Base-by-base conservation (phyloP, 2,888 invertebrate genomes). In the Germaria angustata region DNA sequence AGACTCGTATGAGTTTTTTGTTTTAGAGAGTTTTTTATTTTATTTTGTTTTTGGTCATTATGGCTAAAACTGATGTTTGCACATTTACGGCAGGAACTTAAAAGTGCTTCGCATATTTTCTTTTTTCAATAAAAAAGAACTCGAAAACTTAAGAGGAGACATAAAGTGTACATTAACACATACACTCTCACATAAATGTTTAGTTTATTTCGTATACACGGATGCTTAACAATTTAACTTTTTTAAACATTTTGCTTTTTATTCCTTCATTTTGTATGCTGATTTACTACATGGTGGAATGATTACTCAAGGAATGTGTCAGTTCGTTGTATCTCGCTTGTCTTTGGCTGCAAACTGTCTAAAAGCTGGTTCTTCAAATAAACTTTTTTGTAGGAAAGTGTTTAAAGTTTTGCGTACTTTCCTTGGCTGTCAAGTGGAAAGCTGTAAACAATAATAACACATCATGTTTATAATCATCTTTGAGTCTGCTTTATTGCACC, bases 1-100 rank as follows among this genome's bases (percentile, higher is more conserved):
- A 22, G 32, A 28, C 36, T 49, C 20, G 17, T 55, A 36, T 44
- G 53, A 78, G 20, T 63, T 15, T 15, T 46, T 79, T 59, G 46
- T 51, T 4, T 63, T 63, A 2, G n/a, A 32, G 11, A n/a, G 6
- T 59, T 39, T 55, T 53, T 28, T 49, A n/a, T 24, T 41, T 65
- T n/a, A n/a, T n/a, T n/a, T 41, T 39, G n/a, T 46, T 2, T 44
- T 36, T 66, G 46, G 72, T 72, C 72, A 49, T 68, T 68, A 73
- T 78, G 77, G 24, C 61, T 63, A 41, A 57, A 69, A 66, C 20
- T 80, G 34, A 80, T 83, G 76, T 80, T 77, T 59, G 63, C 79
- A 82, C 63, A 75, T 79, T 82, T 66, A 55, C 61, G 69, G 46
- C 53, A 59, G 22, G 66, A 49, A 76, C 72, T 65, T 55, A 46